Base-by-base conservation (phyloP, 2,888 invertebrate genomes). In the Sarcophaga caerulescens region DNA sequence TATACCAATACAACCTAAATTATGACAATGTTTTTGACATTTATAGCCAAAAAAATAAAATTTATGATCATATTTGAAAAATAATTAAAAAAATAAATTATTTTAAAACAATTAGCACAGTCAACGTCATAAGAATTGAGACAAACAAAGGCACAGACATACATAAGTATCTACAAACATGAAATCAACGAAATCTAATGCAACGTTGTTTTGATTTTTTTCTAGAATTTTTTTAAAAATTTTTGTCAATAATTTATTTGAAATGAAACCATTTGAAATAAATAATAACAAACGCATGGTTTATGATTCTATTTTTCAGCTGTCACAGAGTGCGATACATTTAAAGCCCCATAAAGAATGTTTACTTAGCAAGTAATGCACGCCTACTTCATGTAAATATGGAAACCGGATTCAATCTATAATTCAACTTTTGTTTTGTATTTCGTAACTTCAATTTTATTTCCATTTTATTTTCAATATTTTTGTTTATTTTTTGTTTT, bases 351-450 rank as follows among this genome's bases (percentile, higher is more conserved):
- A 70, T 75, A 62, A 71, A 84, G 63, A 75, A 84, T 66, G 6
- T 12, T 35, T 35, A 10, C 35, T 35, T 35, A 35, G 35, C 35
- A 35, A 63, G 45, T 63, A 6, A 23, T 19, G 69, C 57, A 81
- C 86, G 70, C 81, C 86, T 78, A 73, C 81, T 19, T 66, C 60
- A 35, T 76, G 71, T 44, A 66, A 75, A 62, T 57, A 71, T 66
- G 45, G 59, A 75, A 84, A 84, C 81, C 81, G 81, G 80, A 76
- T 63, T 77, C 60, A 47, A 65, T 57, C 21, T 59, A 65, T 59
- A 71, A 63, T 73, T 60, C 62, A 63, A 62, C 5, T 45, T 63
- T 23, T 63, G 5, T 52, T 74, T 62, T 17, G 23, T 62, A 45
- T 47, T 78, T 45, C 8, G 66, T 78, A 3, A 23, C 17, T 35